Base-by-base conservation (phyloP, 2,113 vertebrate species). In the Oriolus oriolus region DNA sequence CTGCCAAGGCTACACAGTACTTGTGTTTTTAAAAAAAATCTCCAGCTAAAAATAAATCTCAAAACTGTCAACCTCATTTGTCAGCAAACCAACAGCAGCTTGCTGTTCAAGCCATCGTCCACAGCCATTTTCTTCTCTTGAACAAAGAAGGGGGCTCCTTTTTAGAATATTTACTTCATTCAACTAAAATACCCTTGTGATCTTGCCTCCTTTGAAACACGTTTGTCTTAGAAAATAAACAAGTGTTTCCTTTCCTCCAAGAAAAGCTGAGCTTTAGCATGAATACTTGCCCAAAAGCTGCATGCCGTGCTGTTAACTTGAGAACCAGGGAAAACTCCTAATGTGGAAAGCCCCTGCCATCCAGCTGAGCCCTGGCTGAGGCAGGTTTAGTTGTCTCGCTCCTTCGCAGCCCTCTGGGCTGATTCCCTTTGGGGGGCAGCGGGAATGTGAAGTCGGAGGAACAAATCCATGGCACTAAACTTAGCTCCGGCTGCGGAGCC, bases 11-110 rank as follows among this genome's bases (percentile, higher is more conserved):
- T 97, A 77, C 75, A 63, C 24, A 90, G 89, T 56, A 60, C 84
- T 96, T 90, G 71, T 78, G 71, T 9, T 68, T 87, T 24, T 1
- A 45, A 94, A 95, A 93, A 94, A 89, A 59, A 3, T 26, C 63
- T 89, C 89, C 66, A 92, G 89, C 94, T 96, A 96, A 96, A 96
- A 97, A 95, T 96, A 95, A 81, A 93, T 81, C 33, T 23, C 35
- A 15, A 66, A 92, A 65, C 75, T 47, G 42, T 57, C 86, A 92
- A 28, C 53, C 84, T 92, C 84, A 68, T 54, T 57, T 92, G 80
- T 73, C 91, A 95, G 93, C 81, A 93, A 93, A 33, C 44, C 49
- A 78, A 64, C 37, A 79, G n/a, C n/a, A n/a, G n/a, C n/a, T n/a
- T 30, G 42, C 76, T 87, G 94, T 31, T 79, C 28, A 74, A 96